Conservation (phyloP, 2,888 invertebrate species). For the Drosophila lutescens region DNA sequence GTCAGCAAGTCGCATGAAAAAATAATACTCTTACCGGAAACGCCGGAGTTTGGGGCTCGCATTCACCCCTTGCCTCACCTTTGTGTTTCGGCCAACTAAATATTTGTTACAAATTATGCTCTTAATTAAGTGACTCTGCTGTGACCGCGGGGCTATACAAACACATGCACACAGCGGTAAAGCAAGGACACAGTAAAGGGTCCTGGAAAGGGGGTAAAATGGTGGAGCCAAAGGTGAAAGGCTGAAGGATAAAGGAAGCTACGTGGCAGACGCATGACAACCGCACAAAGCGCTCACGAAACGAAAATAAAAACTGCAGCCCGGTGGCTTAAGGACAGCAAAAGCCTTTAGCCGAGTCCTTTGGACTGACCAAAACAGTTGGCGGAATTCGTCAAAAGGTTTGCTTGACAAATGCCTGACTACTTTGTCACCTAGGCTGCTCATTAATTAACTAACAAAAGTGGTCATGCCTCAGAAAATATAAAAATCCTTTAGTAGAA, state of each 20-base stretch:
- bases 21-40: slow-evolving; percentile 56
- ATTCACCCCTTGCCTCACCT: slow-evolving; percentile 23
- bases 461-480: not conserved
- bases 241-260: slow-evolving; percentile 14
- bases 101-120: slow-evolving; percentile 76
- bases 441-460: slow-evolving; percentile 18
- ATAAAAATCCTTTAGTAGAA: not conserved
- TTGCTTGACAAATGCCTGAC: slow-evolving; percentile 7
- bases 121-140: slow-evolving; percentile 72
- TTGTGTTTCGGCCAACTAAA: slow-evolving; percentile 62
- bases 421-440: not conserved
- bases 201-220: slow-evolving; percentile 10
- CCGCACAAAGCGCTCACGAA: slow-evolving; percentile 50
- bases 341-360: slow-evolving; percentile 25
- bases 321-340: slow-evolving; percentile 26
- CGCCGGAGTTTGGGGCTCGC: slow-evolving; percentile 31
- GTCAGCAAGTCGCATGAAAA: slow-evolving; percentile 48
- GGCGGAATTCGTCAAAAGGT: slow-evolving; percentile 9
- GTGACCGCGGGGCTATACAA: slow-evolving; percentile 43
- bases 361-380: slow-evolving; percentile 14
- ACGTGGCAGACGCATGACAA: slow-evolving; percentile 53
- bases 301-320: slow-evolving; percentile 58
- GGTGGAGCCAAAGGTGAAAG: not conserved
- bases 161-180: slow-evolving; percentile 36
- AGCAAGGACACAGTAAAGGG: slow-evolving; percentile 31